These are phyloP conservation scores for Napeogenes inachia DNA, from an alignment of 2,888 invertebrate species.

Conservation along the genomic window DNA sequence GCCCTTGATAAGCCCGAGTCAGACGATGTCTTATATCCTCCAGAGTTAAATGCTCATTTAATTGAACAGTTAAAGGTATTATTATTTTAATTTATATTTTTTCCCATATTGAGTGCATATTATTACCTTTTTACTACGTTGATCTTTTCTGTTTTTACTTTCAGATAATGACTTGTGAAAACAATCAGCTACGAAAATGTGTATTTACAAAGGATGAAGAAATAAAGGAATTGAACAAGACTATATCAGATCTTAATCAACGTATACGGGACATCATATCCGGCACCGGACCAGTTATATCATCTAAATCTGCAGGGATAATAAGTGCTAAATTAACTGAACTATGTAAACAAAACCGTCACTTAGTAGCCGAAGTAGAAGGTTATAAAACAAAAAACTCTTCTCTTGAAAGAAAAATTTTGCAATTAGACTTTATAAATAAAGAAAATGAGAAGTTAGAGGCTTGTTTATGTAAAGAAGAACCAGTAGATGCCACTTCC, in stretches of 20 bases:
- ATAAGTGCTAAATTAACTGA: constrained; percentile 82
- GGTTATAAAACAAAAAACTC: constrained; percentile 77
- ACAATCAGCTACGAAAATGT: constrained; percentile 73
- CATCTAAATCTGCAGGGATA: constrained; percentile 71
- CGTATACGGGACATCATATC: constrained; percentile 74
- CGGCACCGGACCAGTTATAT: constrained; percentile 64
- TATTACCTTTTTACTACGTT: neutral
- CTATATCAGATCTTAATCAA: constrained; percentile 60
- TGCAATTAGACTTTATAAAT: constrained; percentile 59
- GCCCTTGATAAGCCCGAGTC: constrained; percentile 56
- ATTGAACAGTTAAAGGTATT: constrained; percentile 77
- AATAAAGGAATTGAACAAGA: constrained; percentile 62
- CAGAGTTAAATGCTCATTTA: constrained; percentile 79
- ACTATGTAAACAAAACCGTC: constrained; percentile 80
- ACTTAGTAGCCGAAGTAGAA: constrained; percentile 80
- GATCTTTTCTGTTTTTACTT: constrained; percentile 15
- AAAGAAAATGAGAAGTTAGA: constrained; percentile 59
- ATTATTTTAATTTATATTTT: constrained; percentile 1
- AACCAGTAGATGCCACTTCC: constrained; percentile 57
- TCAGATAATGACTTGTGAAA: constrained; percentile 76
- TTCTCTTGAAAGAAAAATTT: constrained; percentile 70
- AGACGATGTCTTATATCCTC: constrained; percentile 75
- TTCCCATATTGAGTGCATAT: neutral
- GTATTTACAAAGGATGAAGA: constrained; percentile 68
- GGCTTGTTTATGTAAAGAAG: constrained; percentile 62